Conservation (phyloP, 2,888 invertebrate genomes). For the Hetaerina titia region DNA sequence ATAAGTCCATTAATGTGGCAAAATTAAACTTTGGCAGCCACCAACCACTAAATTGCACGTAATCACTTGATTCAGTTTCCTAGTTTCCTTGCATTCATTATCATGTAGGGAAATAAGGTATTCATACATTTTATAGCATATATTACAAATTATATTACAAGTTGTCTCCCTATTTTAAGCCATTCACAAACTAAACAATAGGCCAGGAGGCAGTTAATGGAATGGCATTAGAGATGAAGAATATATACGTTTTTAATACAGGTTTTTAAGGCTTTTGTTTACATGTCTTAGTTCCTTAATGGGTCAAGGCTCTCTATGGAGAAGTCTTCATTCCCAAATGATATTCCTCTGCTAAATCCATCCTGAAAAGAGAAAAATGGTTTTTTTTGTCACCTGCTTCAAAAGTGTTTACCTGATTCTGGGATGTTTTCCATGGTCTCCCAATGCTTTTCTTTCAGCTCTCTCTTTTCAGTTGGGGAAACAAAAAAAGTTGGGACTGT, state of each 20-base stretch:
- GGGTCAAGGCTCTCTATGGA: constrained; percentile 96
- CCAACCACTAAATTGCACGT: constrained; percentile 58
- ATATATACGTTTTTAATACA: constrained; percentile 37
- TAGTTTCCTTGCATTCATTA: constrained; percentile 40
- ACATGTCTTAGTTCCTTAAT: constrained; percentile 82
- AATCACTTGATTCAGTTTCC: constrained; percentile 55
- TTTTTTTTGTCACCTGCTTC: neutral
- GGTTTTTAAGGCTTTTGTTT: neutral
- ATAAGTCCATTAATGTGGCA: constrained; percentile 36
- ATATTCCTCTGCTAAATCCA: constrained; percentile 92
- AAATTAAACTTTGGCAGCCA: constrained; percentile 17
- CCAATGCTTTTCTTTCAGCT: no score
- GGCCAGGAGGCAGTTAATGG: neutral
- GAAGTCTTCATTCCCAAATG: constrained; percentile 95
- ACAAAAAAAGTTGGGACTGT: no score
- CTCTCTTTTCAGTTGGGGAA: no score
- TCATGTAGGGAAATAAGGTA: constrained; percentile 50
- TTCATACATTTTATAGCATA: constrained; percentile 39
- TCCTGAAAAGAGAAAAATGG: constrained; percentile 82
- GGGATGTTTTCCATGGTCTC: no score
- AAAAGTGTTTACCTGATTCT: no score
- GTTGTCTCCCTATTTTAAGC: constrained; percentile 38
- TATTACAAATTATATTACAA: constrained; percentile 31
- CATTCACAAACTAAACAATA: constrained; percentile 28
- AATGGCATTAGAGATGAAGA: constrained; percentile 55